A percentile compares a stretch with the other conserved stretches of the same genome.
These are phyloP conservation scores for Rhizomys pruinosus DNA, from an alignment of 2,113 vertebrate species.

Conservation along the genomic window DNA sequence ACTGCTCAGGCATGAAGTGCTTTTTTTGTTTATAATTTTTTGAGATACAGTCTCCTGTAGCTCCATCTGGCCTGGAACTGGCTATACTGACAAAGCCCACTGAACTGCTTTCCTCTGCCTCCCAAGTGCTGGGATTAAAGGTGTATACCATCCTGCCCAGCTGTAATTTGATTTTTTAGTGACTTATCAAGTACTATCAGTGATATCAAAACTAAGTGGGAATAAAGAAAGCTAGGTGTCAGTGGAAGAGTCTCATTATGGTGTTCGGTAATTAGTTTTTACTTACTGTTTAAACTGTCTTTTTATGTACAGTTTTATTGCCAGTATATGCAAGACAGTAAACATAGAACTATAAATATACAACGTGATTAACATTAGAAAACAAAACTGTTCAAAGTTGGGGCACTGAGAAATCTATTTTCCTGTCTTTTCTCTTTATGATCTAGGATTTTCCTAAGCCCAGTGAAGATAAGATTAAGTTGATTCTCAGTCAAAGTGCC, in stretches of 20 bases:
- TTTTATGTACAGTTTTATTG: too few relatives aligned
- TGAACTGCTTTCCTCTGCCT: too few relatives aligned
- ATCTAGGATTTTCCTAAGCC: constrained; percentile 95
- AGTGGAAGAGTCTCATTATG: neutral
- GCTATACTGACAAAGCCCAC: too few relatives aligned
- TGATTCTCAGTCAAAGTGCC: constrained; percentile 97
- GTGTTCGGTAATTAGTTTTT: neutral
- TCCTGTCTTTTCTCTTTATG: constrained; percentile 52
- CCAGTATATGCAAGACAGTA: too few relatives aligned
- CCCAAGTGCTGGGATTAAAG: too few relatives aligned
- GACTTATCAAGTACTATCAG: neutral
- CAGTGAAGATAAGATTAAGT: constrained; percentile 95
- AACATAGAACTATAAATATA: too few relatives aligned
- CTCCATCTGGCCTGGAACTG: too few relatives aligned
- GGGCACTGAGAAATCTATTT: too few relatives aligned
- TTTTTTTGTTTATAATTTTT: constrained; percentile 43
- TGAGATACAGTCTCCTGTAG: too few relatives aligned
- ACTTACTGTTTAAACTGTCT: constrained; percentile 20
- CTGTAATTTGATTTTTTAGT: neutral
- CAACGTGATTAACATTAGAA: too few relatives aligned
- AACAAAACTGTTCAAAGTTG: too few relatives aligned
- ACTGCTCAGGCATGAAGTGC: constrained; percentile 26
- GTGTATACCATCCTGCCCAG: neutral
- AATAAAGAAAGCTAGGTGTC: neutral
- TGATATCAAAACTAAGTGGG: constrained; percentile 44